Evolutionary conservation across 1,140 invertebrate species (phyloP), one percentile per base, ranked within the genome.

Genomic region (Planococcus citri): DNA sequence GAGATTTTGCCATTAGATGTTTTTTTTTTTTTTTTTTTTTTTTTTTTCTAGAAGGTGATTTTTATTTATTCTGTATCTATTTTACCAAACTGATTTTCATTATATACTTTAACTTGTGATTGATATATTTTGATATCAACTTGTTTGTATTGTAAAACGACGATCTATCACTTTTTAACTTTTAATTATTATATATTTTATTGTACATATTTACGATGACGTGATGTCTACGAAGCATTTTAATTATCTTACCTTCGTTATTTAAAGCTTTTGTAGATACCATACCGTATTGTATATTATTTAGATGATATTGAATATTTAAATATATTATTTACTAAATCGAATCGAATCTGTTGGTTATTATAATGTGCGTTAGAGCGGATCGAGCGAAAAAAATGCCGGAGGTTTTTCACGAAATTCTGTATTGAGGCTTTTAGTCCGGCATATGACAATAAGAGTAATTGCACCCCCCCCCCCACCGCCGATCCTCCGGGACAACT

Each of bases 191-290:
- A 51, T 51, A n/a, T n/a, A 51, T 51, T 51, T 20, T 51, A 51
- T 20, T 51, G 41, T 51, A 51, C n/a, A 51, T 51, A 51, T 6
- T 14, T 51, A 51, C 17, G 41, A 51, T 17, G 41, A 51, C 41
- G 41, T 51, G 41, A 51, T 51, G 41, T 51, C 41, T 51, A 51
- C 41, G 17, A 51, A 51, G 41, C 41, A 51, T 51, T 51, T 51
- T 51, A 51, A 51, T 51, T 51, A 51, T 51, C 17, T 51, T 51
- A 51, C 41, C 60, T 27, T 64, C 60, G 60, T 64, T 24, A 64
- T 64, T 64, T 25, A 64, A 24, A 64, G 60, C 60, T 64, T 64
- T 64, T 64, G 60, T 64, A 64, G 60, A 64, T 64, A 64, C 60
- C 60, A 27, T 64, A 64, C 60, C 60, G 60, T 64, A 64, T 17